These are phyloP conservation scores for Diaperis boleti DNA, from an alignment of 2,888 invertebrate genomes.

Conservation along the genomic window DNA sequence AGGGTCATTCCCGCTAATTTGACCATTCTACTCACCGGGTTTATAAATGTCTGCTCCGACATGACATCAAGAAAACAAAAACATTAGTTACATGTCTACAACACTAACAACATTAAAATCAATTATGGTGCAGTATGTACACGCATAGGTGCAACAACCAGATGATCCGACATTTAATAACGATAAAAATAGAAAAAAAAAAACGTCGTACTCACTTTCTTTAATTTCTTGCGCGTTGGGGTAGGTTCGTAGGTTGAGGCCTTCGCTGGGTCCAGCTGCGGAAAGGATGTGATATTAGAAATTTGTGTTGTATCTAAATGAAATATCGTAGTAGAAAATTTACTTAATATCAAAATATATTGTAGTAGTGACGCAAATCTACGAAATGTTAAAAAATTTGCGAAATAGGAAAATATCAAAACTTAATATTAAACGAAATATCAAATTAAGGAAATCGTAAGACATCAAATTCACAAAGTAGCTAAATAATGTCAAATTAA, in stretches of 20 bases:
- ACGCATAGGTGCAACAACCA: slow-evolving; percentile 19
- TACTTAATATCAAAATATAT: no score
- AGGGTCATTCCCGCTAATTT: slow-evolving; percentile 37
- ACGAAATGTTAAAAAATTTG: no score
- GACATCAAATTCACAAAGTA: no score
- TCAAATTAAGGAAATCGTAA: no score
- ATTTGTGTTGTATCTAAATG: no score
- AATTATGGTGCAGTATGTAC: slow-evolving; percentile 32
- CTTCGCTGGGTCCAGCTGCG: slow-evolving; percentile 59
- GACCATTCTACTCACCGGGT: slow-evolving; percentile 61
- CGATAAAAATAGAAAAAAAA: background rate
- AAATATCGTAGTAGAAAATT: no score
- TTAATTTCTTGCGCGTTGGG: slow-evolving; percentile 83
- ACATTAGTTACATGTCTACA: slow-evolving; percentile 53
- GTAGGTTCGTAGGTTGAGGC: slow-evolving; percentile 79
- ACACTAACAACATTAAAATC: slow-evolving; percentile 26
- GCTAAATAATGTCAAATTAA: no score
- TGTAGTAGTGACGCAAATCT: no score
- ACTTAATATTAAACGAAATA: no score
- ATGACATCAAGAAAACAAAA: slow-evolving; percentile 58
- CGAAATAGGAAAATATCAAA: no score
- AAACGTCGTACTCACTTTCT: slow-evolving; percentile 79
- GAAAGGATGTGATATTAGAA: slow-evolving; percentile 40
- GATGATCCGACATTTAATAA: slow-evolving; percentile 1
- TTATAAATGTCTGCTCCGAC: slow-evolving; percentile 63